Evolutionary conservation across 2,888 invertebrate species (phyloP).

Genomic region (Pterostichus niger): DNA sequence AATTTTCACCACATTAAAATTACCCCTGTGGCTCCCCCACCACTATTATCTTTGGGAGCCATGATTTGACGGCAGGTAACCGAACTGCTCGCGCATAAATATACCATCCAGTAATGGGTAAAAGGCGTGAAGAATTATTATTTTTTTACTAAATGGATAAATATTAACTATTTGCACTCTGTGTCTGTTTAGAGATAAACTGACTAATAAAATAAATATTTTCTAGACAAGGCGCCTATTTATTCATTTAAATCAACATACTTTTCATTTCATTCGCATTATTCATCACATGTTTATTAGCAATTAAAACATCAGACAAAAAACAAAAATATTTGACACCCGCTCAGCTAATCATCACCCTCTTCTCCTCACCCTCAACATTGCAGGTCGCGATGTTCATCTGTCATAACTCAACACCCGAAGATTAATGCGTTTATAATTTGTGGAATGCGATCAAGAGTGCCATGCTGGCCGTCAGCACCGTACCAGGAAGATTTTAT

Average conservation of each 20-base stretch:
- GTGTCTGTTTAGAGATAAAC: too few relatives aligned
- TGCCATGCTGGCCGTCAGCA: neutral
- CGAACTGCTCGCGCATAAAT: too few relatives aligned
- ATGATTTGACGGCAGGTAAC: too few relatives aligned
- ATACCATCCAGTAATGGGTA: too few relatives aligned
- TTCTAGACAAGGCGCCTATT: too few relatives aligned
- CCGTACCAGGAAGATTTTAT: neutral
- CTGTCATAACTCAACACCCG: slow-evolving; percentile 43
- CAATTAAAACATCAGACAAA: slow-evolving; percentile 26
- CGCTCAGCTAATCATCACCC: slow-evolving; percentile 3
- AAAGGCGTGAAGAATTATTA: too few relatives aligned
- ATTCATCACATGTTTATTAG: neutral
- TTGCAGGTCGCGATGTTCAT: slow-evolving; percentile 4
- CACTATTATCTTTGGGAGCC: too few relatives aligned
- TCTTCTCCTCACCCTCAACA: neutral
- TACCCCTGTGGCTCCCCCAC: too few relatives aligned
- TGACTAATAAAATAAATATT: too few relatives aligned
- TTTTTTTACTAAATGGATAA: too few relatives aligned
- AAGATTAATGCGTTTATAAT: slow-evolving; percentile 48
- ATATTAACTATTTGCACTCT: too few relatives aligned
- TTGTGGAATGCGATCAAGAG: slow-evolving; percentile 31
- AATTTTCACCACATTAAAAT: too few relatives aligned
- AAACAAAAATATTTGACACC: slow-evolving; percentile 23
- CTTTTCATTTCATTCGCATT: slow-evolving; percentile 12
- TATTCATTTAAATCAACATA: neutral